phyloP scores from a whole-genome alignment of 2,113 vertebrate genomes.

The Tupaia chinensis region DNA sequence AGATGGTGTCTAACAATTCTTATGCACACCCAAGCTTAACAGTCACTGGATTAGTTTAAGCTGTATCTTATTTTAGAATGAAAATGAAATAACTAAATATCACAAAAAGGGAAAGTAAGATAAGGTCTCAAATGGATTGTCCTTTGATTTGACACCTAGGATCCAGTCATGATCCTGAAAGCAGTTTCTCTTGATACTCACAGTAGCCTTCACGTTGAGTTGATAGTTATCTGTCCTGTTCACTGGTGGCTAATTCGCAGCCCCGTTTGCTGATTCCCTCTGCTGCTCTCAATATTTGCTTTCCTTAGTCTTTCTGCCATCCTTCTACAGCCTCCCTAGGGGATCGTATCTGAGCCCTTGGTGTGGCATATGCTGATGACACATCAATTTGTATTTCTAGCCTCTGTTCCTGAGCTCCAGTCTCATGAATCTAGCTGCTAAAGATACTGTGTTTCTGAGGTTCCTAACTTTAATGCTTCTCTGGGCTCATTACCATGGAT shows the following conservation, averaged over 20 bases:
- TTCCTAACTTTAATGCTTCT: background rate
- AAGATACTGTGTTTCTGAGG: background rate
- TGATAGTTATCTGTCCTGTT: background rate
- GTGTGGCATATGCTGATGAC: background rate
- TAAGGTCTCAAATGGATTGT: background rate
- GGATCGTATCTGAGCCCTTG: background rate
- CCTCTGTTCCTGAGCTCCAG: background rate
- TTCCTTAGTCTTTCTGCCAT: background rate
- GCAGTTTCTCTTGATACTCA: background rate
- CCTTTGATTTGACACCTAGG: background rate
- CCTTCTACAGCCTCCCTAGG: background rate
- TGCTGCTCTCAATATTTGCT: background rate
- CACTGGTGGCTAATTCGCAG: background rate
- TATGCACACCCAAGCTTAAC: background rate
- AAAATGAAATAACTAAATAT: background rate
- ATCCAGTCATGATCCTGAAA: background rate
- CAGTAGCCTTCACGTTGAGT: background rate
- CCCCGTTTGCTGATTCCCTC: background rate
- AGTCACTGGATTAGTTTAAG: conserved; percentile 36
- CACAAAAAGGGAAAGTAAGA: background rate
- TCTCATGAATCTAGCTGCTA: background rate
- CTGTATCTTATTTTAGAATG: conserved; percentile 1
- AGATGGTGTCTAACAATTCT: background rate
- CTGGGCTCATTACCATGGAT: background rate
- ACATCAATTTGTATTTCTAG: background rate